Percentiles rank a stretch among this genome's conserved stretches.
Evolutionary conservation across 2,797 vertebrate genomes (phyloP).

Genomic region (Labroides dimidiatus): DNA sequence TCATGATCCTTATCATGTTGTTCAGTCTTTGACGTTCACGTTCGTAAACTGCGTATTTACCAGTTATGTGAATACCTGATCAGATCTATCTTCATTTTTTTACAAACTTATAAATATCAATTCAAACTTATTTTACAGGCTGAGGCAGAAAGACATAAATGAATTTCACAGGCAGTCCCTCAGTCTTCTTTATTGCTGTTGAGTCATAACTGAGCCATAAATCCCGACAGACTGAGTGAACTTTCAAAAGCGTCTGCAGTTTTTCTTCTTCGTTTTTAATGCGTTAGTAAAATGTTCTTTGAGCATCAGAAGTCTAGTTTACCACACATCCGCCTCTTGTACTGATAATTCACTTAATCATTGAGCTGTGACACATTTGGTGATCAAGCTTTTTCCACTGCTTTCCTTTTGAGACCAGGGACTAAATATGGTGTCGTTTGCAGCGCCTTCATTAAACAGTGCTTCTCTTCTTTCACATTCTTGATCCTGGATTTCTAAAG

Average conservation of each 20-base stretch:
- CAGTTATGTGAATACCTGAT: not conserved
- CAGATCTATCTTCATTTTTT: not conserved
- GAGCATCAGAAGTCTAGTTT: not conserved
- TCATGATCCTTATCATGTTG: not conserved
- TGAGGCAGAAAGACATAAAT: not conserved
- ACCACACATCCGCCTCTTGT: not conserved
- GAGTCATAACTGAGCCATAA: not conserved
- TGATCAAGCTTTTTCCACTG: not conserved
- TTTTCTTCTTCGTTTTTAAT: not conserved
- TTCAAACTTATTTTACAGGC: not conserved
- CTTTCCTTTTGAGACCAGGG: not conserved
- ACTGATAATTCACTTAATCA: not conserved
- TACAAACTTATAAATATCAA: not conserved
- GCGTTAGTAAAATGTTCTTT: not conserved
- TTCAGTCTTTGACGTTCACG: not conserved
- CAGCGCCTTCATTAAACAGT: no score
- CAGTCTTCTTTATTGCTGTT: not conserved
- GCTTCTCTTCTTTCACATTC: no score
- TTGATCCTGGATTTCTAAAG: no score
- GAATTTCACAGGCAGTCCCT: not conserved
- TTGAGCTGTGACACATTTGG: not conserved
- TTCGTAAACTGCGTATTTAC: not conserved
- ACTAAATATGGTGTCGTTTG: no score
- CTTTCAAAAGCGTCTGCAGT: not conserved
- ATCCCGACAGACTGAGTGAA: not conserved